Evolutionary conservation across 2,888 invertebrate genomes (phyloP).

Genomic region (Monochamus alternatus): DNA sequence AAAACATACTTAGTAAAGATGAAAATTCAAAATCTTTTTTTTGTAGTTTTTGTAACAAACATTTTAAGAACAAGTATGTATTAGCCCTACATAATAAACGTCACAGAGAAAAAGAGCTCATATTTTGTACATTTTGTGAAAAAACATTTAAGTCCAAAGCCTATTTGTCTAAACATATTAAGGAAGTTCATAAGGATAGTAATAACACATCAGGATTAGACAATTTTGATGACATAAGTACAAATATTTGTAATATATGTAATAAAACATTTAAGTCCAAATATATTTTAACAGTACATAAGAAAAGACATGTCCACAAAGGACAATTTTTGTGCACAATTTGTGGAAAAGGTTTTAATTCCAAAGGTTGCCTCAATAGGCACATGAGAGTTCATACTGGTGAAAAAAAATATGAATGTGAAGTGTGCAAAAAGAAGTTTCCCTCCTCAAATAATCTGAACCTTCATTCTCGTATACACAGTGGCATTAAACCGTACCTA

Average conservation of each 20-base stretch:
- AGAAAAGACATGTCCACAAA: conserved; percentile 59
- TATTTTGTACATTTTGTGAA: conserved; percentile 38
- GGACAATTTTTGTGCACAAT: conserved; percentile 61
- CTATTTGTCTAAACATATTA: conserved; percentile 30
- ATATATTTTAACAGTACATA: conserved; percentile 59
- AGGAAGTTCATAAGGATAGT: conserved; percentile 31
- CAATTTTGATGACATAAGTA: conserved; percentile 39
- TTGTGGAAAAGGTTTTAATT: conserved; percentile 62
- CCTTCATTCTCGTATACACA: conserved; percentile 60
- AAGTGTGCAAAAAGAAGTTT: conserved; percentile 58
- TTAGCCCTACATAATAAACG: conserved; percentile 23
- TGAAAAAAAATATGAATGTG: conserved; percentile 60
- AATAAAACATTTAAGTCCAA: conserved; percentile 63
- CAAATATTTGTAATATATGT: conserved; percentile 57
- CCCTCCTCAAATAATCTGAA: conserved; percentile 60
- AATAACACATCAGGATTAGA: conserved; percentile 31
- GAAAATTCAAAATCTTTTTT: conserved; percentile 5
- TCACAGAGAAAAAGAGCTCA: conserved; percentile 29
- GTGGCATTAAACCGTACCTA: conserved; percentile 60
- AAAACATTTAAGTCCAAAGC: conserved; percentile 34
- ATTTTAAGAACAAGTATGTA: conserved; percentile 13
- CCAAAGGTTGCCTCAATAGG: conserved; percentile 58
- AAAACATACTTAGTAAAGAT: conserved; percentile 15
- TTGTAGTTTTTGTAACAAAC: conserved; percentile 25
- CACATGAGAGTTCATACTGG: conserved; percentile 61